Evolutionary conservation across 2,113 vertebrate genomes (phyloP).

Genomic region (Promerops cafer): DNA sequence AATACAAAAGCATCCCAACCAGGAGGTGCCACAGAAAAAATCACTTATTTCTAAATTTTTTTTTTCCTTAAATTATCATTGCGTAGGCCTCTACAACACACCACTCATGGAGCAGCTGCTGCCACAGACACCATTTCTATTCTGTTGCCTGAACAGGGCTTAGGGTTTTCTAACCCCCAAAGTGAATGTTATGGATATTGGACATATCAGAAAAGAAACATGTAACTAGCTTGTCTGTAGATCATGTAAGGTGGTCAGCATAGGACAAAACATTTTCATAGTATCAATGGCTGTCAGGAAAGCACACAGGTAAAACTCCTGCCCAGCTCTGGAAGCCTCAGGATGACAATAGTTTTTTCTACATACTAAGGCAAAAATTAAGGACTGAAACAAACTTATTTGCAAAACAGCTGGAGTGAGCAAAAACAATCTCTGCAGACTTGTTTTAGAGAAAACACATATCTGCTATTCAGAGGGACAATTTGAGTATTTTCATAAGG

Average conservation of each 20-base stretch:
- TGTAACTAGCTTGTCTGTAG: background rate
- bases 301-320: background rate
- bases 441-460: background rate
- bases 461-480: background rate
- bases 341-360: background rate
- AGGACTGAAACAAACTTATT: background rate
- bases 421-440: background rate
- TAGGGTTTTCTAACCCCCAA: accelerated
- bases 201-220: background rate
- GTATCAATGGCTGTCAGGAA: background rate
- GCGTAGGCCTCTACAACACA: background rate
- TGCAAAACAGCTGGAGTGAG: background rate
- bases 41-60: background rate
- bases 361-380: background rate
- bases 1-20: background rate
- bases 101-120: background rate
- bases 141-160: background rate
- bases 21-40: background rate
- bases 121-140: background rate
- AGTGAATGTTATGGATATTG: background rate
- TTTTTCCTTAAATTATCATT: background rate
- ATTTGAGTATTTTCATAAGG: background rate
- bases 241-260: background rate
- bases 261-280: background rate
- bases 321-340: background rate